Percentiles rank a stretch among this genome's conserved stretches.
Evolutionary conservation across 2,113 vertebrate genomes (phyloP).

Genomic region (Melospiza georgiana): DNA sequence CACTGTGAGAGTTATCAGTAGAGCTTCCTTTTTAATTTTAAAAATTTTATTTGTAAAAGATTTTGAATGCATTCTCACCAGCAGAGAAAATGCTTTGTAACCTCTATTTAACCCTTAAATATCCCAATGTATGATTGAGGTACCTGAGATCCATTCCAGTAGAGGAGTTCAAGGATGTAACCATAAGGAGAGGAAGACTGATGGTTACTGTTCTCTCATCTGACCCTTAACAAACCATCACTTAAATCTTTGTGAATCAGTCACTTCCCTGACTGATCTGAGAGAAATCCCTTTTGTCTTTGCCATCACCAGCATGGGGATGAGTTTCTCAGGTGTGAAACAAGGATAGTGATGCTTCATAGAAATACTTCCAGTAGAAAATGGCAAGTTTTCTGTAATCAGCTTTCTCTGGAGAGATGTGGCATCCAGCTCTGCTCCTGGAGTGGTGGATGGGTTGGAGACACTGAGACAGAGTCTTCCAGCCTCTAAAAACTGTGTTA

Average conservation of each 20-base stretch:
- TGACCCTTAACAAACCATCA: background rate
- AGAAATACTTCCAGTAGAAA: background rate
- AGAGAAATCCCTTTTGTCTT: background rate
- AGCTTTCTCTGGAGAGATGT: background rate
- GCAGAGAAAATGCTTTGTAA: background rate
- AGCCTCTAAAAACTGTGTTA: background rate
- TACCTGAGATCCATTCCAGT: background rate
- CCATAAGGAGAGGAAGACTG: background rate
- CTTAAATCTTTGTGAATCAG: background rate
- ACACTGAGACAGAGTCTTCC: background rate
- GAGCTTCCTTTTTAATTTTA: background rate
- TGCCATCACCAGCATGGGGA: background rate
- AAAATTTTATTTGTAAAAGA: background rate
- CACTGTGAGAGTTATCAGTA: background rate
- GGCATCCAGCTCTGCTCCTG: background rate
- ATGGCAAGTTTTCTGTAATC: background rate
- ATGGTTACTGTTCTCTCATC: background rate
- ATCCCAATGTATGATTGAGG: background rate
- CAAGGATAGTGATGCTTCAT: background rate
- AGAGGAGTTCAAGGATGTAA: background rate
- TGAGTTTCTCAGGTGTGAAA: background rate
- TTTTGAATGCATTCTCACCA: background rate
- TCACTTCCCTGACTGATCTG: background rate
- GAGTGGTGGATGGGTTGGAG: background rate
- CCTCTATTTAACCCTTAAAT: background rate